phyloP scores from a whole-genome alignment of 2,888 invertebrate genomes.

The Nymphalis polychloros region DNA sequence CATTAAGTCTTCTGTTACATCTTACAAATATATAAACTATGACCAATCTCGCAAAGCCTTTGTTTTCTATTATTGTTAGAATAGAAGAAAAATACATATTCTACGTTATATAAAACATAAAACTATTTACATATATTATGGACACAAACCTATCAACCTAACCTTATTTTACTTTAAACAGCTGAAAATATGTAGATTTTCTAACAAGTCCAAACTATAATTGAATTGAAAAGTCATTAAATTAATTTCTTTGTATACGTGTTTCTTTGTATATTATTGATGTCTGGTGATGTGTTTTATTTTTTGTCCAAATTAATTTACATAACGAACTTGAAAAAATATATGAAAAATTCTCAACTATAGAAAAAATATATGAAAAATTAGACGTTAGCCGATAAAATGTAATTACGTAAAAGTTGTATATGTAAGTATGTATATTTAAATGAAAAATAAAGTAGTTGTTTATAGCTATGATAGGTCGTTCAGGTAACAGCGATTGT shows the following conservation, averaged over 20 bases:
- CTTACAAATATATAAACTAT: conserved; percentile 22
- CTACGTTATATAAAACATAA: no score
- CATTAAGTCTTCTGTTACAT: conserved; percentile 34
- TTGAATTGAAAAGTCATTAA: no score
- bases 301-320: not conserved
- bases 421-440: not conserved
- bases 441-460: not conserved
- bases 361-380: not conserved
- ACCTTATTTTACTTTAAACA: no score
- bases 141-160: no score
- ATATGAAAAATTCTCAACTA: not conserved
- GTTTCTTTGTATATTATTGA: no score
- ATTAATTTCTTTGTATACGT: no score
- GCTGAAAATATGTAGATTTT: no score
- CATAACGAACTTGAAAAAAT: not conserved
- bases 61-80: not conserved
- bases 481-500: conserved; percentile 27
- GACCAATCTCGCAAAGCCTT: conserved; percentile 18
- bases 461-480: not conserved
- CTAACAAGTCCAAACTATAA: no score
- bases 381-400: not conserved
- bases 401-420: not conserved
- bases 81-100: no score
- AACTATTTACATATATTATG: no score
- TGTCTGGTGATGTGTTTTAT: no score